phyloP scores from a whole-genome alignment of 2,888 invertebrate genomes.

The Palloptera scutellata region DNA sequence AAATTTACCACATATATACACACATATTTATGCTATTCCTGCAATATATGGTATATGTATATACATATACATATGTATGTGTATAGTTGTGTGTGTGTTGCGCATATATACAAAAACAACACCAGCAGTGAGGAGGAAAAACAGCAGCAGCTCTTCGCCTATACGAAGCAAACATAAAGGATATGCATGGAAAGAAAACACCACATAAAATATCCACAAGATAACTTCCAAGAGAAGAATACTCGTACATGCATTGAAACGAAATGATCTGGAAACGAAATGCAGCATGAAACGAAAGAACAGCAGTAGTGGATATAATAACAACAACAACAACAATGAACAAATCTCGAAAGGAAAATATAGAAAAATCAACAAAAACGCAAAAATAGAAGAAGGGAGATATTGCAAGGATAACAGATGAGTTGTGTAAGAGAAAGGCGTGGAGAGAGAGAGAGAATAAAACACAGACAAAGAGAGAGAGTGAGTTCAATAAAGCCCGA shows the following conservation, averaged over 20 bases:
- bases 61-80: slow-evolving; percentile 1
- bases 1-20: not conserved
- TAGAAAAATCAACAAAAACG: slow-evolving; percentile 34
- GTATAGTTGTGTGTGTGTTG: not conserved
- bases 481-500: too few species aligned
- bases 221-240: too few species aligned
- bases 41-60: not conserved
- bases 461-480: not conserved
- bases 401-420: slow-evolving; percentile 7
- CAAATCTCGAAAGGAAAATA: slow-evolving; percentile 15
- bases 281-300: slow-evolving; percentile 27
- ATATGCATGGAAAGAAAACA: not conserved
- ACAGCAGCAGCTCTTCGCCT: not conserved
- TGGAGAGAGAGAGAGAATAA: slow-evolving; percentile 2
- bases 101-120: slow-evolving; percentile 1
- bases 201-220: not conserved
- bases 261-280: slow-evolving; percentile 28
- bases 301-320: not conserved
- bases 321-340: slow-evolving; percentile 11
- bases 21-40: not conserved
- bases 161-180: slow-evolving; percentile 1
- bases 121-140: not conserved
- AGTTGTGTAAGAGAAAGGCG: not conserved
- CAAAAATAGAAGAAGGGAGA: slow-evolving; percentile 11
- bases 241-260: slow-evolving; percentile 3